Evolutionary conservation across 2,888 invertebrate genomes (phyloP).

Genomic region (Mystacides longicornis): DNA sequence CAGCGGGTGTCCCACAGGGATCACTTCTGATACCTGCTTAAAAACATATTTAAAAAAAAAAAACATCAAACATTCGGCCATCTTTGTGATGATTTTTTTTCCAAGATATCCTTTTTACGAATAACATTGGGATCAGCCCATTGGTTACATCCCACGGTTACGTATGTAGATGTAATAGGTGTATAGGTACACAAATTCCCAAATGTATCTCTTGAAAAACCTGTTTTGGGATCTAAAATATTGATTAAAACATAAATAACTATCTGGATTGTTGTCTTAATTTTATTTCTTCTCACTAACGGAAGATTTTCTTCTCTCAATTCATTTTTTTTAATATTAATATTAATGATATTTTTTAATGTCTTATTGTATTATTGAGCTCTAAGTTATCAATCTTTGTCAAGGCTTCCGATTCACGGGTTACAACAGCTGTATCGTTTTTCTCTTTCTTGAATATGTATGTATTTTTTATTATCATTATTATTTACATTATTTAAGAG

Average conservation of each 20-base stretch:
- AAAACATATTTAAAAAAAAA: not conserved
- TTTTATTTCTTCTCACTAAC: not conserved
- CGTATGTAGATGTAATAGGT: not conserved
- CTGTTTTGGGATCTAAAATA: not conserved
- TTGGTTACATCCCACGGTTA: not conserved
- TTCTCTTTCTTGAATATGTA: not conserved
- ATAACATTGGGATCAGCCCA: not conserved
- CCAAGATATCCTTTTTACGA: not conserved
- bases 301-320: conserved; percentile 1
- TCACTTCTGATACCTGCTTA: not conserved
- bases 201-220: not conserved
- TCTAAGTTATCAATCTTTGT: not conserved
- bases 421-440: not conserved
- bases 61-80: not conserved
- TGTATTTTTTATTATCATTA: not conserved
- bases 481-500: not conserved
- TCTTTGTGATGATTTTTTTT: not conserved
- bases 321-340: not conserved
- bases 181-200: not conserved
- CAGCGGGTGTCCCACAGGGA: conserved; percentile 1
- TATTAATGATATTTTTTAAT: not conserved
- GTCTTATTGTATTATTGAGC: not conserved
- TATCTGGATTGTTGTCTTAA: not conserved
- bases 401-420: not conserved
- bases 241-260: not conserved